Conservation (phyloP, 2,888 invertebrate species). For the Drosophila ezoana region DNA sequence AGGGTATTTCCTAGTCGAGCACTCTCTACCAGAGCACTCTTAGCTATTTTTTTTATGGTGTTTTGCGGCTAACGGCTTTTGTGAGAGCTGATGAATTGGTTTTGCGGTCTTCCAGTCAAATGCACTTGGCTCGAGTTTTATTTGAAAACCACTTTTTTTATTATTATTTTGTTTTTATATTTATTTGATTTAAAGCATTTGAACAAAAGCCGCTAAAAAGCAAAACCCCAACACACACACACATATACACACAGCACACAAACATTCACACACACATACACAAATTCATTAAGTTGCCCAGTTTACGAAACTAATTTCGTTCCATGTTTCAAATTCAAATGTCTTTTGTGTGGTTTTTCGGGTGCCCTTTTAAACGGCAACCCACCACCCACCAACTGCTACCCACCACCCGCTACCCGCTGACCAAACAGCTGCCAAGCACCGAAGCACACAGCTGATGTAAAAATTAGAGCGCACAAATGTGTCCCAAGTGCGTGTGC, state of each 20-base stretch:
- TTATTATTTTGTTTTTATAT: slow-evolving; percentile 17
- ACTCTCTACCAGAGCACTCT: too few species aligned
- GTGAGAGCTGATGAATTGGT: slow-evolving; percentile 63
- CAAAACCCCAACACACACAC: slow-evolving; percentile 9
- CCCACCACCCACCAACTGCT: not conserved
- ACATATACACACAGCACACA: not conserved
- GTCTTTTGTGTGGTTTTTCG: slow-evolving; percentile 62
- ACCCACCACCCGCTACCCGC: not conserved
- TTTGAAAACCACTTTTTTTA: slow-evolving; percentile 16
- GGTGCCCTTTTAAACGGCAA: slow-evolving; percentile 15
- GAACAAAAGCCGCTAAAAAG: slow-evolving; percentile 23
- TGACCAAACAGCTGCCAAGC: not conserved
- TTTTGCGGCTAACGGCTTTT: slow-evolving; percentile 19
- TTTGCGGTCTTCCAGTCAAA: slow-evolving; percentile 74
- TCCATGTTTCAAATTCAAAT: slow-evolving; percentile 61
- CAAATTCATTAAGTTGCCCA: slow-evolving; percentile 45
- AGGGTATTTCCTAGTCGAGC: too few species aligned
- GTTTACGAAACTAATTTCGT: slow-evolving; percentile 68
- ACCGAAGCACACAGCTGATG: slow-evolving; percentile 21
- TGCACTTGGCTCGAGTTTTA: slow-evolving; percentile 49
- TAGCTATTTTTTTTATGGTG: slow-evolving; percentile 19
- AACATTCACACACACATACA: slow-evolving; percentile 5
- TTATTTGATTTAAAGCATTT: slow-evolving; percentile 25
- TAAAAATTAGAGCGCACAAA: slow-evolving; percentile 42
- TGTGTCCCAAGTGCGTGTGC: slow-evolving; percentile 46